phyloP scores from a whole-genome alignment of 1,140 invertebrate species.

The Catajapyx aquilonaris region DNA sequence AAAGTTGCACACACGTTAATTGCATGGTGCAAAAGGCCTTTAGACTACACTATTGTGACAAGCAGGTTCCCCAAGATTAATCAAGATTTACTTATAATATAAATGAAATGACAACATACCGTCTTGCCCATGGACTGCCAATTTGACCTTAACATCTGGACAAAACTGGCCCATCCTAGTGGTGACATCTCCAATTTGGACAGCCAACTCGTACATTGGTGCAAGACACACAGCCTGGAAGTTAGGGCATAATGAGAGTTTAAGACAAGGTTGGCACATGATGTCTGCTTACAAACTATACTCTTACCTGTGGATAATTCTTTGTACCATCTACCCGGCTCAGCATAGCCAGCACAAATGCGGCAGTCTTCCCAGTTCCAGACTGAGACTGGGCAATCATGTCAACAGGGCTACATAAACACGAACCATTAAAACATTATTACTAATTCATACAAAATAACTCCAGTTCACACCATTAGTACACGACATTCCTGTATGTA shows the following conservation, averaged over 20 bases:
- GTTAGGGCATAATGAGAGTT: constrained; percentile 3
- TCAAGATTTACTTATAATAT: too few species aligned
- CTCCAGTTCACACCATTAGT: too few species aligned
- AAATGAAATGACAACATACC: too few species aligned
- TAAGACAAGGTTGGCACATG: constrained; percentile 3
- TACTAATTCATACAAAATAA: too few species aligned
- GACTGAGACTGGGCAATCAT: constrained; percentile 98
- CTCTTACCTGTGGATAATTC: constrained; percentile 62
- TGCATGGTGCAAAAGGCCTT: too few species aligned
- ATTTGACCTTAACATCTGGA: constrained; percentile 69
- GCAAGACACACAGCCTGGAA: constrained; percentile 69
- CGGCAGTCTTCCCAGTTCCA: constrained; percentile 97
- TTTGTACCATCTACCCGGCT: constrained; percentile 62
- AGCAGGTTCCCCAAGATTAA: too few species aligned
- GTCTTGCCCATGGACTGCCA: constrained; percentile 83
- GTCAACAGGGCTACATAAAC: constrained; percentile 82
- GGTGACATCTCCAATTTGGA: constrained; percentile 90
- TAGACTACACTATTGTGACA: too few species aligned
- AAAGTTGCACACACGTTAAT: too few species aligned
- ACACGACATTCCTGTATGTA: too few species aligned
- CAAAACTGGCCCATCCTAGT: constrained; percentile 84
- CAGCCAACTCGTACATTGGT: constrained; percentile 91
- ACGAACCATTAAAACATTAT: too few species aligned
- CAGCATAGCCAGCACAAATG: constrained; percentile 91
- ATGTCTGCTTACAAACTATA: constrained; percentile 3